Base-by-base conservation (phyloP, 2,113 vertebrate species). In the Emydura subglobosa region DNA sequence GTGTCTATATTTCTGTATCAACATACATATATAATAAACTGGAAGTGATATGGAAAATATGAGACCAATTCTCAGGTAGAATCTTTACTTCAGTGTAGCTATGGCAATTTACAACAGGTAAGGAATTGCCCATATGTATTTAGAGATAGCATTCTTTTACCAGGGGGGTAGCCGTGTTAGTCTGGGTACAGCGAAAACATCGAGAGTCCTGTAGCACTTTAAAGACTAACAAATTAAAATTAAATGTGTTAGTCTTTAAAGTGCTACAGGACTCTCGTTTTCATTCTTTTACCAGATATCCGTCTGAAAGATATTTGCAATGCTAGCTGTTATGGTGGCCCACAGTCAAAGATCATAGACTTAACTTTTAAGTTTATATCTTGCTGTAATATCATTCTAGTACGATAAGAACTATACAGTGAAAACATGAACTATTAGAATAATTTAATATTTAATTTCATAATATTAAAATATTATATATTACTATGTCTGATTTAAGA, bases 61-160 rank as follows among this genome's bases (percentile, higher is more conserved):
- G 42, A 27, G 39, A 1, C 49, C 0, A 0, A 4, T 55, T 79
- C 13, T 10, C 9, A 14, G 1, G 50, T 85, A 68, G 31, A 68
- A n/a, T 68, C 31, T 34, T 68, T n/a, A 81, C 65, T 22, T 84
- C 34, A 39, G 10, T 12, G 31, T 11, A 86, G 78, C 83, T 87
- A 61, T 82, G 34, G 7, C 16, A 16, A 72, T 47, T 72, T 82
- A 82, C 14, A 82, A 44, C 92, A 93, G 4, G 6, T 51, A 83
- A 19, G 4, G 5, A 39, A 42, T 80, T 4, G 12, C 24, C 44
- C 59, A 31, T 61, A 31, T 61, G 61, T 50, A 24, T 91, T 61
- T 65, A 72, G 87, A 78, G 31, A 0, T 0, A 49, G 4, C 57
- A 7, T 82, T 93, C 13, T 86, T 39, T 39, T 39, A 39, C 39